These are phyloP conservation scores for Andrena flavipes DNA, from an alignment of 2,888 invertebrate species.

Conservation along the genomic window DNA sequence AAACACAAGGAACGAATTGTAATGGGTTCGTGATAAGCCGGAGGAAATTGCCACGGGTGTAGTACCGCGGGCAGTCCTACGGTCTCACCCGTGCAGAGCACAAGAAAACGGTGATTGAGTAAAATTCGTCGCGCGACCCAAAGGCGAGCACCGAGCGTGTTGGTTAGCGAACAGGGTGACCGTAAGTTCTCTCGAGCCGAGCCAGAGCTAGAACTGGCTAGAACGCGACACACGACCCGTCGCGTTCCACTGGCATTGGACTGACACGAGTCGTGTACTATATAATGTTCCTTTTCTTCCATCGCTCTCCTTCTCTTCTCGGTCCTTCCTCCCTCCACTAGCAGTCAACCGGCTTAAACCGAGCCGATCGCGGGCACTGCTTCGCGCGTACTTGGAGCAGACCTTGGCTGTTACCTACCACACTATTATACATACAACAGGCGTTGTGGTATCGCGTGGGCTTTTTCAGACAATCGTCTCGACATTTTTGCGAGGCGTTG, in stretches of 20 bases:
- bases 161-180: constrained; percentile 34
- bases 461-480: not conserved
- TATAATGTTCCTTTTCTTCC: constrained; percentile 55
- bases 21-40: not conserved
- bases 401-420: constrained; percentile 19
- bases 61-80: not conserved
- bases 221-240: constrained; percentile 49
- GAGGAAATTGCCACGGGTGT: constrained; percentile 1
- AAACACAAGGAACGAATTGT: constrained; percentile 28
- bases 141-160: not conserved
- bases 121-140: constrained; percentile 19
- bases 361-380: constrained; percentile 34
- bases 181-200: constrained; percentile 35
- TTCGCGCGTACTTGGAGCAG: constrained; percentile 1
- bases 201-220: constrained; percentile 20
- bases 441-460: not conserved
- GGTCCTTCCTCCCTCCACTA: constrained; percentile 25
- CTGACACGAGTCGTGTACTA: constrained; percentile 46
- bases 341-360: constrained; percentile 14
- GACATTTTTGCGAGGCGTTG: too few species aligned
- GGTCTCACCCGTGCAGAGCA: constrained; percentile 14
- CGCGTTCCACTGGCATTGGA: constrained; percentile 70
- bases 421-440: too few species aligned
- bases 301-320: constrained; percentile 55
- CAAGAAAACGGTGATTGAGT: constrained; percentile 14